These are phyloP conservation scores for Exaiptasia diaphana DNA, from an alignment of 64 coral and sea anemone species.

Conservation along the genomic window DNA sequence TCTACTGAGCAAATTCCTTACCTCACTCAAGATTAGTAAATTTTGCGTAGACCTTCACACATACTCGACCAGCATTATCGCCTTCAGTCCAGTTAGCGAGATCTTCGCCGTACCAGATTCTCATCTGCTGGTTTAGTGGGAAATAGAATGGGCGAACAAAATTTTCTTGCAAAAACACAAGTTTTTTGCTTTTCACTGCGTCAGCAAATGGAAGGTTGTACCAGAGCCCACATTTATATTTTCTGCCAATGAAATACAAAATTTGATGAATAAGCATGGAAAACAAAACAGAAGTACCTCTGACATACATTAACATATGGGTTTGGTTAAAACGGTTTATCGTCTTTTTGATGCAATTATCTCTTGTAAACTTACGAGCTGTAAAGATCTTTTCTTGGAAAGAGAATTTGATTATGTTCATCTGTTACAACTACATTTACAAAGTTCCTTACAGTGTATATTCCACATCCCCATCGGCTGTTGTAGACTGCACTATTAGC, in stretches of 20 bases:
- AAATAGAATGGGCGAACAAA: conserved; percentile 4
- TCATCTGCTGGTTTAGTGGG: not conserved
- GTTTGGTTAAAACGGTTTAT: no score
- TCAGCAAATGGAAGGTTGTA: conserved; percentile 31
- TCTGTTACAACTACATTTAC: conserved; percentile 36
- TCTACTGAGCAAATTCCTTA: no score
- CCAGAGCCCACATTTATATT: conserved; percentile 40
- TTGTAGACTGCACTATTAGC: not conserved
- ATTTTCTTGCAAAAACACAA: conserved; percentile 28
- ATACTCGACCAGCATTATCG: conserved; percentile 17
- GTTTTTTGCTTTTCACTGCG: not conserved
- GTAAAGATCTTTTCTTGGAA: not conserved
- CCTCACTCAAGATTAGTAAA: no score
- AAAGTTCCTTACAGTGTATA: not conserved
- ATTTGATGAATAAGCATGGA: no score
- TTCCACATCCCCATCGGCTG: conserved; percentile 42
- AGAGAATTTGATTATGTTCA: not conserved
- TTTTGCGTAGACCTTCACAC: conserved; percentile 27
- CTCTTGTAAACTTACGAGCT: no score
- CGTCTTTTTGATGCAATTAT: conserved; percentile 22
- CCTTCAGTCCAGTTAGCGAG: not conserved
- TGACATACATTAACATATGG: no score
- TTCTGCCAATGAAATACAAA: no score
- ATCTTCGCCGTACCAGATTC: conserved; percentile 52
- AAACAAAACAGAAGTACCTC: no score